Percentiles rank a stretch among this genome's conserved stretches.
phyloP scores from a whole-genome alignment of 2,113 vertebrate genomes.

The Origma solitaria region DNA sequence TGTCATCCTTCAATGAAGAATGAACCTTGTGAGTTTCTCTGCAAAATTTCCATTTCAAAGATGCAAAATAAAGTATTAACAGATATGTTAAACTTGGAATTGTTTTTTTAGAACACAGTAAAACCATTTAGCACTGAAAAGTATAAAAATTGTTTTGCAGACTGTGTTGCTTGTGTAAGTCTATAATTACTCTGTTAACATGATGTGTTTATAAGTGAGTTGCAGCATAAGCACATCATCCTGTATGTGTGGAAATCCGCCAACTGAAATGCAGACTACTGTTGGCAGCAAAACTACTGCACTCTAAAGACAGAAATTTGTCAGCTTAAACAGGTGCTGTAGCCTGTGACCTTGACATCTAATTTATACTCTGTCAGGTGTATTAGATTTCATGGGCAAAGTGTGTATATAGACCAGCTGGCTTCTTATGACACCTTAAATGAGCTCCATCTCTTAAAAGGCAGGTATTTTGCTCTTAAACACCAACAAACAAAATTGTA shows the following conservation, averaged over 20 bases:
- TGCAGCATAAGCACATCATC: not conserved
- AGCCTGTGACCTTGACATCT: constrained; percentile 12
- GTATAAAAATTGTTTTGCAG: not conserved
- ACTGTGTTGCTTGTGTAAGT: not conserved
- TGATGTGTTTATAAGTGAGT: not conserved
- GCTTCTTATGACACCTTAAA: not conserved
- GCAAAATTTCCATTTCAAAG: not conserved
- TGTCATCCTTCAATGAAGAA: not conserved
- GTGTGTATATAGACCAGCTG: not conserved
- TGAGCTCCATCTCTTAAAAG: not conserved
- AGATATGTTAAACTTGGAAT: not conserved
- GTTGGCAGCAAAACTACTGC: not conserved
- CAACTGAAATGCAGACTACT: not conserved
- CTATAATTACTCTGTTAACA: constrained; percentile 36
- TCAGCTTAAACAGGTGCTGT: not conserved
- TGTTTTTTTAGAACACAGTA: not conserved
- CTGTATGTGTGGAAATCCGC: not conserved
- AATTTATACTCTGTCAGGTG: not conserved
- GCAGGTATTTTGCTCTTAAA: not conserved
- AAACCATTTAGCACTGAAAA: not conserved
- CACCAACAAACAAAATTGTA: not conserved
- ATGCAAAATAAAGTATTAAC: not conserved
- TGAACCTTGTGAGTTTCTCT: not conserved
- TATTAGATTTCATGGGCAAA: not conserved
- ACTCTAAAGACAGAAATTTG: not conserved